Conservation (phyloP, 2,797 vertebrate genomes). For the Danio choprae region DNA sequence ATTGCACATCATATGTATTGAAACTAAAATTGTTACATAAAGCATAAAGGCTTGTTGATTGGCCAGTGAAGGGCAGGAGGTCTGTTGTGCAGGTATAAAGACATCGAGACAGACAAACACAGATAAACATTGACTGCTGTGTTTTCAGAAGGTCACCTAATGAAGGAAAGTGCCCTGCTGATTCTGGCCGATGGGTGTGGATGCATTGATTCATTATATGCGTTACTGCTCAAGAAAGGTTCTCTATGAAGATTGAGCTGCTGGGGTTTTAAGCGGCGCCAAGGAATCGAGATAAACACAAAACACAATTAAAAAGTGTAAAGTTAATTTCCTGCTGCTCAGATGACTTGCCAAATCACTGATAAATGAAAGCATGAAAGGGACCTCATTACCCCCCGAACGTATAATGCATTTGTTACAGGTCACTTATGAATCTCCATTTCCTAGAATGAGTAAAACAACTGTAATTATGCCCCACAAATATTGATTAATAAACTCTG, state of each 20-base stretch:
- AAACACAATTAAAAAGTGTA: constrained; percentile 70
- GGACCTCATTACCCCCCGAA: constrained; percentile 86
- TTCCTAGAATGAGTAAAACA: constrained; percentile 87
- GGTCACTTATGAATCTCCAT: constrained; percentile 95
- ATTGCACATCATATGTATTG: not conserved
- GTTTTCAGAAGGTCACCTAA: constrained; percentile 70
- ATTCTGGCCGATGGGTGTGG: constrained; percentile 56
- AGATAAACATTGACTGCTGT: constrained; percentile 57
- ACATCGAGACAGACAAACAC: constrained; percentile 19
- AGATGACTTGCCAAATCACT: constrained; percentile 88
- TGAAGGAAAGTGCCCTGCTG: constrained; percentile 61
- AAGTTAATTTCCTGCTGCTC: constrained; percentile 74
- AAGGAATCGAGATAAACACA: constrained; percentile 66
- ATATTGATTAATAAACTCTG: constrained; percentile 93
- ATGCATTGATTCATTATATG: constrained; percentile 62
- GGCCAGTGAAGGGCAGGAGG: not conserved
- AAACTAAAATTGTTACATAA: not conserved
- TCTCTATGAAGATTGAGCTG: constrained; percentile 59
- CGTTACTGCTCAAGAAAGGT: constrained; percentile 64
- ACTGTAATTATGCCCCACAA: constrained; percentile 91
- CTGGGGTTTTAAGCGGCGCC: constrained; percentile 52
- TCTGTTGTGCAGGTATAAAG: constrained; percentile 15
- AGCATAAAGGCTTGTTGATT: not conserved
- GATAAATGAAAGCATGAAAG: constrained; percentile 86
- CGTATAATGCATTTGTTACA: constrained; percentile 84